A percentile compares a stretch with the other conserved stretches of the same genome.
These are phyloP conservation scores for Ctenopoma multispine DNA, from an alignment of 2,797 vertebrate genomes.

Conservation along the genomic window DNA sequence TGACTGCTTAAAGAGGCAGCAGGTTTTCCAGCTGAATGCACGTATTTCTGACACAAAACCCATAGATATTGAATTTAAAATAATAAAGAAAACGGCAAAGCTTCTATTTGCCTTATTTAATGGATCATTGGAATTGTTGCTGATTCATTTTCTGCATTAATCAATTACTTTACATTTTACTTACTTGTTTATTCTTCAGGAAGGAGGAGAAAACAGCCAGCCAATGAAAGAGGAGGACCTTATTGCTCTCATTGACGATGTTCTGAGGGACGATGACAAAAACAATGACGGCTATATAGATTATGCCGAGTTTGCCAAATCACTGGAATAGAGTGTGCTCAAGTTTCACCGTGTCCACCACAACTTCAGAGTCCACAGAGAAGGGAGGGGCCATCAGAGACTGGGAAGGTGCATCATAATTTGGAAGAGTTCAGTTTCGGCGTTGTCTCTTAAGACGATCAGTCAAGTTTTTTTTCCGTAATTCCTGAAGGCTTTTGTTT, in stretches of 20 bases:
- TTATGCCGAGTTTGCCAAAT: slow-evolving; percentile 97
- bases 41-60: too few species aligned
- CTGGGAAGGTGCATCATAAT: not conserved
- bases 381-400: slow-evolving; percentile 1
- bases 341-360: slow-evolving; percentile 9
- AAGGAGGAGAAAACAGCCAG: slow-evolving; percentile 84
- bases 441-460: slow-evolving; percentile 13
- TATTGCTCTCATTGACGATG: slow-evolving; percentile 92
- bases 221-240: slow-evolving; percentile 94
- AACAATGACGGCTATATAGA: slow-evolving; percentile 98
- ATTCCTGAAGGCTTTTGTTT: not conserved
- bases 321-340: slow-evolving; percentile 84
- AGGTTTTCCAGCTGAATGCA: not conserved
- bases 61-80: too few species aligned
- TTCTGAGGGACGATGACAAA: slow-evolving; percentile 94
- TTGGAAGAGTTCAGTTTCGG: slow-evolving; percentile 8
- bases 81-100: too few species aligned
- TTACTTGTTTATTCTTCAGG: slow-evolving; percentile 74
- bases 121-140: too few species aligned
- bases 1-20: not conserved
- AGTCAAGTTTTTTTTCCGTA: not conserved
- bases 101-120: too few species aligned
- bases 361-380: slow-evolving; percentile 24
- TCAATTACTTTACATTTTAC: not conserved
- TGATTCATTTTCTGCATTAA: not conserved